Conservation (phyloP, 2,113 vertebrate species). For the Cyprinodon tularosa region DNA sequence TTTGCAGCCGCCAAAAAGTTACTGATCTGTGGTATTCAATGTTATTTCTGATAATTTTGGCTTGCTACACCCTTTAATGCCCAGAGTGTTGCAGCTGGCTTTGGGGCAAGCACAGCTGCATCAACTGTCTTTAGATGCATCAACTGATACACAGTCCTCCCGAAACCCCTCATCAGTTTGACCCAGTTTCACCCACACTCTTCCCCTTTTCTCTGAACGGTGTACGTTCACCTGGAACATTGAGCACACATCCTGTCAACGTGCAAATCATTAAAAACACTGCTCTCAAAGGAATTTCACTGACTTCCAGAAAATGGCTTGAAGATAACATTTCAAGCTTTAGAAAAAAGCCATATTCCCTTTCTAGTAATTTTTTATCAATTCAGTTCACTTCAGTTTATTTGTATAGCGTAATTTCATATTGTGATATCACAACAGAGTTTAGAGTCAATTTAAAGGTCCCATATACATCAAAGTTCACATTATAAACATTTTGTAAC, state of each 20-base stretch:
- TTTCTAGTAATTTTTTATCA: background rate
- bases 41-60: background rate
- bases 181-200: background rate
- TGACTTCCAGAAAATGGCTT: background rate
- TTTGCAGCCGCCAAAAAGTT: background rate
- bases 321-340: background rate
- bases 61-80: constrained; percentile 17
- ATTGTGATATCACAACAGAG: too few relatives aligned
- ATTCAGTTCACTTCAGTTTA: too few relatives aligned
- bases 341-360: background rate
- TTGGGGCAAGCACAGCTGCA: constrained; percentile 35
- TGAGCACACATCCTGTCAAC: background rate
- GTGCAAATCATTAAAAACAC: background rate
- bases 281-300: background rate
- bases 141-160: constrained; percentile 17
- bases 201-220: background rate
- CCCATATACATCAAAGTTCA: too few relatives aligned
- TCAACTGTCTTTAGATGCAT: constrained; percentile 29
- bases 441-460: too few relatives aligned
- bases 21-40: background rate
- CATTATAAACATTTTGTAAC: too few relatives aligned
- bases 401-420: too few relatives aligned
- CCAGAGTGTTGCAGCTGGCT: constrained; percentile 35
- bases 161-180: constrained; percentile 1
- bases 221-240: background rate